phyloP scores from a whole-genome alignment of 2,888 invertebrate genomes.

The Syritta pipiens region DNA sequence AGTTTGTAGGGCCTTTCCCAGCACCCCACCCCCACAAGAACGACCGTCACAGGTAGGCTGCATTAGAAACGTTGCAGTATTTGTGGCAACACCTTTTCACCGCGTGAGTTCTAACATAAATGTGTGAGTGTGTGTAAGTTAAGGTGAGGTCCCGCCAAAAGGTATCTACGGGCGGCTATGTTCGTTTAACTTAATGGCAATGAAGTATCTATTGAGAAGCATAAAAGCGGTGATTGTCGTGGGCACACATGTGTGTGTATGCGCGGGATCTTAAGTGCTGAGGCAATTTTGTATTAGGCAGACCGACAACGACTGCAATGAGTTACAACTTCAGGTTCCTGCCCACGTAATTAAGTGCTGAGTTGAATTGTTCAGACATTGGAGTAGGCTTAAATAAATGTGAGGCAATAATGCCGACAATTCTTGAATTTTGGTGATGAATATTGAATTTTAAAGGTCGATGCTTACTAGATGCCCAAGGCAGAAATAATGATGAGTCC shows the following conservation, averaged over 20 bases:
- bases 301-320: neutral
- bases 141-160: constrained; percentile 28
- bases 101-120: too few relatives aligned
- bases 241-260: neutral
- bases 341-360: constrained; percentile 60
- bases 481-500: too few relatives aligned
- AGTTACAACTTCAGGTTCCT: constrained; percentile 39
- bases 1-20: constrained; percentile 21
- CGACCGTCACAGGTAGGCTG: neutral
- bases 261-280: neutral
- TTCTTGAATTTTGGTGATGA: constrained; percentile 13
- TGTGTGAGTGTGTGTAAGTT: neutral
- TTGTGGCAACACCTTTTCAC: neutral
- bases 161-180: constrained; percentile 1
- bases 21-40: constrained; percentile 22
- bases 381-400: constrained; percentile 30
- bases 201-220: constrained; percentile 18
- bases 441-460: constrained; percentile 37
- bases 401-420: constrained; percentile 4
- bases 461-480: too few relatives aligned
- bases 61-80: constrained; percentile 15
- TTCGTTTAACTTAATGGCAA: constrained; percentile 3
- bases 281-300: constrained; percentile 4
- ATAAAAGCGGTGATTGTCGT: constrained; percentile 15
- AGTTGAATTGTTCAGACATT: constrained; percentile 50